Evolutionary conservation across 1,140 invertebrate genomes (phyloP).

Genomic region (Lasaia peninsularis): DNA sequence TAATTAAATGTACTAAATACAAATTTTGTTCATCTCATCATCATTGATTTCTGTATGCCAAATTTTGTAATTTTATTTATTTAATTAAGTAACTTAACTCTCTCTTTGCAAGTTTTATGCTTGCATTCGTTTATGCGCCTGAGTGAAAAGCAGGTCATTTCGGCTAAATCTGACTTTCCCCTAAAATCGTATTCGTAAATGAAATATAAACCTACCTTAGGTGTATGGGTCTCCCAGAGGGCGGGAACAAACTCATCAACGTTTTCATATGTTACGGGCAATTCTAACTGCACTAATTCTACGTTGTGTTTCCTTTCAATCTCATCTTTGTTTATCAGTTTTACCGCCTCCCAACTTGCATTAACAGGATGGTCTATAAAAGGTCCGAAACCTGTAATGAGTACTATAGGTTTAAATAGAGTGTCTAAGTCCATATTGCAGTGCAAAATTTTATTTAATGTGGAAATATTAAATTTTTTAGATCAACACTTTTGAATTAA

Average conservation of each 20-base stretch:
- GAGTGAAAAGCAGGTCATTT: no score
- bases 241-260: constrained; percentile 79
- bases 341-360: constrained; percentile 88
- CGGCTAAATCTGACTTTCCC: no score
- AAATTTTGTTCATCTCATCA: no score
- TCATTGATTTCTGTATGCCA: no score
- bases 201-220: constrained; percentile 76
- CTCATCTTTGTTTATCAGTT: constrained; percentile 74
- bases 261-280: constrained; percentile 83
- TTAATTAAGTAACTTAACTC: no score
- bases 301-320: constrained; percentile 73
- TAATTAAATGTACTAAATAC: no score
- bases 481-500: constrained; percentile 16
- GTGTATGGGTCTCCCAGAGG: constrained; percentile 82
- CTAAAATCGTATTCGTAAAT: neutral
- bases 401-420: constrained; percentile 60
- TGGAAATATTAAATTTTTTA: constrained; percentile 2
- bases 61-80: no score
- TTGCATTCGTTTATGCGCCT: no score
- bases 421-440: constrained; percentile 16
- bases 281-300: constrained; percentile 79
- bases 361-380: constrained; percentile 83
- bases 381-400: constrained; percentile 87
- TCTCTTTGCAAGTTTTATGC: no score
- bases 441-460: neutral